Evolutionary conservation across 2,797 vertebrate species (phyloP).

Genomic region (Acrossocheilus wenchowensis): DNA sequence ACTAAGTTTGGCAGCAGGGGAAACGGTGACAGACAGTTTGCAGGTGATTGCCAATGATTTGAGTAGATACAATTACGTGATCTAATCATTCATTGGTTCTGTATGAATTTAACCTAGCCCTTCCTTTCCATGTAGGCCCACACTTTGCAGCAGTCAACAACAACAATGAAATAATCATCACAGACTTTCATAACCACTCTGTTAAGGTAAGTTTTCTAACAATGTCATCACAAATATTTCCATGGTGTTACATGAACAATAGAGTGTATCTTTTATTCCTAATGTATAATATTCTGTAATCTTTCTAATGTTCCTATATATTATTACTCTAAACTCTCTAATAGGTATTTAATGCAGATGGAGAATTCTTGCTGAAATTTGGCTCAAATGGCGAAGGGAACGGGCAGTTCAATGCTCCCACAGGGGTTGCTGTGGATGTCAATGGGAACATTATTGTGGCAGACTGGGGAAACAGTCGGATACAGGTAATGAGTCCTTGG

Average conservation of each 20-base stretch:
- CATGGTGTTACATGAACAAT: background rate
- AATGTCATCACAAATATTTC: background rate
- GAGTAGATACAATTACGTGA: background rate
- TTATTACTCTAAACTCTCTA: background rate
- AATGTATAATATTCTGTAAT: background rate
- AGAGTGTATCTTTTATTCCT: background rate
- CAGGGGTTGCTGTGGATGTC: conserved; percentile 93
- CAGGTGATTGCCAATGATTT: conserved; percentile 69
- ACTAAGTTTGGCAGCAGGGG: conserved; percentile 95
- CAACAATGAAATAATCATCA: conserved; percentile 99
- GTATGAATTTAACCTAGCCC: background rate
- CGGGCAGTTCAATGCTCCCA: conserved; percentile 97
- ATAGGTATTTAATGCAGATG: conserved; percentile 95
- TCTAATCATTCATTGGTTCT: background rate
- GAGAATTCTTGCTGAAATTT: conserved; percentile 95
- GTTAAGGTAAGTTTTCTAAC: conserved; percentile 86
- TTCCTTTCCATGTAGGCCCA: conserved; percentile 81
- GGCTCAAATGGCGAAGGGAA: conserved; percentile 98
- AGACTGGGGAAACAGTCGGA: conserved; percentile 97
- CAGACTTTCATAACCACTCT: conserved; percentile 99
- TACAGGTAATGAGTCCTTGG: conserved; percentile 82
- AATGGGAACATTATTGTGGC: conserved; percentile 98
- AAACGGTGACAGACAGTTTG: conserved; percentile 98
- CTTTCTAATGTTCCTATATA: background rate
- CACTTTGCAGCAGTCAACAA: conserved; percentile 99